Conservation (phyloP, 2,888 invertebrate genomes). For the Drosophila recens region DNA sequence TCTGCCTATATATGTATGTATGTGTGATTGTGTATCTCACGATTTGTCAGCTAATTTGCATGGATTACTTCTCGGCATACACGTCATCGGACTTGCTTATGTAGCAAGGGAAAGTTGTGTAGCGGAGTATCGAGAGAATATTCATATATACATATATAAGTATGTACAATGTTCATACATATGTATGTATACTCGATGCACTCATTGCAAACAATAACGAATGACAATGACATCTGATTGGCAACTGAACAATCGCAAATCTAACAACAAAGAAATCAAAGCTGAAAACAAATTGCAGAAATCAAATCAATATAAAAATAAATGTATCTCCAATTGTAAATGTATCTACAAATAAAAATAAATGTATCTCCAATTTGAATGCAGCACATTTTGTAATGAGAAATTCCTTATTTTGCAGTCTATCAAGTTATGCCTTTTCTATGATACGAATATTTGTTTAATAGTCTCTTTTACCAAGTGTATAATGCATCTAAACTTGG, state of each 20-base stretch:
- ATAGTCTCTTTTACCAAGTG: no score
- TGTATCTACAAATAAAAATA: no score
- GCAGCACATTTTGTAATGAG: neutral
- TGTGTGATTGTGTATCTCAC: neutral
- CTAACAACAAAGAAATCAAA: neutral
- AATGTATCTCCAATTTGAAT: conserved; percentile 2
- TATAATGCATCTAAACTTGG: no score
- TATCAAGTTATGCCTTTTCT: neutral
- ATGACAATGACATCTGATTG: conserved; percentile 58
- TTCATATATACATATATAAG: neutral
- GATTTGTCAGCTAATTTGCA: conserved; percentile 75
- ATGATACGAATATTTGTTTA: neutral
- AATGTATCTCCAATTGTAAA: neutral
- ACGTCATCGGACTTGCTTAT: conserved; percentile 3
- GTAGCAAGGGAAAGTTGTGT: neutral
- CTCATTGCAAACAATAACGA: conserved; percentile 23
- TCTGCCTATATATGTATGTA: neutral
- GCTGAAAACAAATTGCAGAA: conserved; percentile 14
- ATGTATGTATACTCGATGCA: conserved; percentile 16
- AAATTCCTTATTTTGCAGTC: neutral
- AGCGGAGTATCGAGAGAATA: neutral
- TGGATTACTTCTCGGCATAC: conserved; percentile 40
- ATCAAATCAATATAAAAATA: conserved; percentile 34
- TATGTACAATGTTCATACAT: neutral
- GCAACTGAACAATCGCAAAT: conserved; percentile 25